Conservation (phyloP, 2,113 vertebrate genomes). For the Orcinus orca region DNA sequence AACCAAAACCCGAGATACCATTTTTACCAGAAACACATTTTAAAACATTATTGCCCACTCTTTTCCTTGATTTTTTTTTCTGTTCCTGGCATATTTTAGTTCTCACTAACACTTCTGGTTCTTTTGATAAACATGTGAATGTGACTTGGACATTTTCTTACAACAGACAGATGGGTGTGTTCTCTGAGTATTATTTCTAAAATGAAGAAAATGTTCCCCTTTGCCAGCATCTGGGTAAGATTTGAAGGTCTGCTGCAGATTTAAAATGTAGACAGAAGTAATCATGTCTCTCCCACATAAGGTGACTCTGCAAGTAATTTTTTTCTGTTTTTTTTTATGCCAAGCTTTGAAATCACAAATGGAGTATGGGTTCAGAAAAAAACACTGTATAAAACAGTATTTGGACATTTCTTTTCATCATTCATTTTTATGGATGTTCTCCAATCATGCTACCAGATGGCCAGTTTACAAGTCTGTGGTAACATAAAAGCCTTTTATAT, state of each 20-base stretch:
- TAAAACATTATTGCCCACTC: constrained; percentile 3
- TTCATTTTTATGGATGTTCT: constrained; percentile 51
- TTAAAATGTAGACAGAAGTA: constrained; percentile 53
- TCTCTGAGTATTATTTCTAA: constrained; percentile 62
- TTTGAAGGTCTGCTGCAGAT: constrained; percentile 39
- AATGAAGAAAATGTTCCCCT: constrained; percentile 69
- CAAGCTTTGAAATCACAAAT: constrained; percentile 62
- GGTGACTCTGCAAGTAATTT: constrained; percentile 53
- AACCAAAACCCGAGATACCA: not conserved
- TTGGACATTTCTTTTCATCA: constrained; percentile 59
- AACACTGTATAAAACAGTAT: constrained; percentile 5
- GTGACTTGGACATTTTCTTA: constrained; percentile 57
- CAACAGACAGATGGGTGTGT: constrained; percentile 62
- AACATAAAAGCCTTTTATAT: not conserved
- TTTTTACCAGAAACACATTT: constrained; percentile 32
- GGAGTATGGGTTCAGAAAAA: constrained; percentile 36
- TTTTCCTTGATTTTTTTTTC: not conserved
- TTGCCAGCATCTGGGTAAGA: constrained; percentile 61
- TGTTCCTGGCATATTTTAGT: constrained; percentile 14
- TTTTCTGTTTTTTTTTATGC: not conserved
- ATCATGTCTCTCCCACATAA: constrained; percentile 42
- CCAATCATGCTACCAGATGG: constrained; percentile 49
- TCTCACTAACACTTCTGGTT: constrained; percentile 31
- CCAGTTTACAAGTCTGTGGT: constrained; percentile 3
- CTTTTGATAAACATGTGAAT: constrained; percentile 59